phyloP scores from a whole-genome alignment of 2,113 vertebrate species.

The Clarias gariepinus region DNA sequence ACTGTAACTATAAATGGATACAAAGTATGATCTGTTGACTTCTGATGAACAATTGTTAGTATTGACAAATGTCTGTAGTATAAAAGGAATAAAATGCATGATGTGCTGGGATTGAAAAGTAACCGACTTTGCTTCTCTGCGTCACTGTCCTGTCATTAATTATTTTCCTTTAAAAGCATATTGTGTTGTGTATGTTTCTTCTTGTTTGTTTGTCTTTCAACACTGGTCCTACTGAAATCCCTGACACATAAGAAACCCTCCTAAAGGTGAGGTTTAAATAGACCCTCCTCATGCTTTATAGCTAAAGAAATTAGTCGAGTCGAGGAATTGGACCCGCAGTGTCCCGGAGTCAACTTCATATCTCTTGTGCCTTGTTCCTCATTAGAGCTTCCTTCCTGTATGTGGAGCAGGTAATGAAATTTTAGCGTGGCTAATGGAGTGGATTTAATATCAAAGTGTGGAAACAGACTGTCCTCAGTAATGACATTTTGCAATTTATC shows the following conservation, averaged over 20 bases:
- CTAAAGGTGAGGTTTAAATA: background rate
- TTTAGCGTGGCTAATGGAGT: background rate
- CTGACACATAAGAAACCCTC: background rate
- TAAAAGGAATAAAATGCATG: background rate
- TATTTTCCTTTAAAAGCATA: background rate
- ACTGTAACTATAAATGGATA: background rate
- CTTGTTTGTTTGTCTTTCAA: background rate
- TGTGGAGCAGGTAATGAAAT: constrained; percentile 19
- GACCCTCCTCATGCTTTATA: background rate
- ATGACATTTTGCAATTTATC: background rate
- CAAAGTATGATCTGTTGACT: background rate
- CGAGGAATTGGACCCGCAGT: background rate
- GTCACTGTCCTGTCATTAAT: background rate
- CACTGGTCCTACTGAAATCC: background rate
- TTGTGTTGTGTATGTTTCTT: background rate
- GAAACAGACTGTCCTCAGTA: background rate
- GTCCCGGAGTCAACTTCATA: background rate
- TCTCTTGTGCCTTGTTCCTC: background rate
- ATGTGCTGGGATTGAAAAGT: background rate
- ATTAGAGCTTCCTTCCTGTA: background rate
- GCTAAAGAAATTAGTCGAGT: background rate
- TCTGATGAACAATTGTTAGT: background rate
- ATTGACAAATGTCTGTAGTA: background rate
- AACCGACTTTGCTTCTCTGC: background rate
- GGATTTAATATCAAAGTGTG: background rate